These are phyloP conservation scores for Epinephelus fuscoguttatus DNA, from an alignment of 2,113 vertebrate species.

Conservation along the genomic window DNA sequence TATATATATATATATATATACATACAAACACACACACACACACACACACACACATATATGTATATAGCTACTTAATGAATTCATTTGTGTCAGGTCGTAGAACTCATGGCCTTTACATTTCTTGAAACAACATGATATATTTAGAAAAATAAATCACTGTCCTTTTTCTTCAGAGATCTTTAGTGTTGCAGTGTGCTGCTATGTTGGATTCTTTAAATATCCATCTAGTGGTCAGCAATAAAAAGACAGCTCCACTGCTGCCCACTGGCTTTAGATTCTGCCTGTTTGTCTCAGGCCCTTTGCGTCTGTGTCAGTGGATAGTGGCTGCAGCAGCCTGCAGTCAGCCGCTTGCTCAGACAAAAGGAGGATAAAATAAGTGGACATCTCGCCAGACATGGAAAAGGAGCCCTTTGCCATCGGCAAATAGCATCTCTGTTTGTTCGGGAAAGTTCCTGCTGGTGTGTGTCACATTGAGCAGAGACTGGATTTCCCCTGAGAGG, in stretches of 20 bases:
- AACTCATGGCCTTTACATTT: not conserved
- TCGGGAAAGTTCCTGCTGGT: not conserved
- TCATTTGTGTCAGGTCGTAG: not conserved
- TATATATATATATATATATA: too few species aligned
- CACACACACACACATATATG: too few species aligned
- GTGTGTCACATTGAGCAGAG: not conserved
- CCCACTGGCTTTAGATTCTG: not conserved
- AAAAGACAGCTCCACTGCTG: not conserved
- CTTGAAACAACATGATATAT: not conserved
- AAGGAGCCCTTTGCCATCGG: not conserved
- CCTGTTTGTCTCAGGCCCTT: not conserved
- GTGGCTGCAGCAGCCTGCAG: not conserved
- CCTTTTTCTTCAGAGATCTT: not conserved
- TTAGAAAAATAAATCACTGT: not conserved
- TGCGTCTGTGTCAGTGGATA: conserved; percentile 17
- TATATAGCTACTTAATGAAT: not conserved
- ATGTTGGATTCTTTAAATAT: not conserved
- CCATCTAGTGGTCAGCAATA: not conserved
- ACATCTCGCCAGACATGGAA: not conserved
- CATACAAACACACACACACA: too few species aligned
- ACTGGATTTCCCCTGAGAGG: not conserved
- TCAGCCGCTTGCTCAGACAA: not conserved
- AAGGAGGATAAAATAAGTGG: conserved; percentile 13
- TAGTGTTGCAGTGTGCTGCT: not conserved
- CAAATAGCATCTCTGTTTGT: conserved; percentile 11